These are phyloP conservation scores for Phenganax marumi DNA, from an alignment of 92 coral and sea anemone species.

Conservation along the genomic window DNA sequence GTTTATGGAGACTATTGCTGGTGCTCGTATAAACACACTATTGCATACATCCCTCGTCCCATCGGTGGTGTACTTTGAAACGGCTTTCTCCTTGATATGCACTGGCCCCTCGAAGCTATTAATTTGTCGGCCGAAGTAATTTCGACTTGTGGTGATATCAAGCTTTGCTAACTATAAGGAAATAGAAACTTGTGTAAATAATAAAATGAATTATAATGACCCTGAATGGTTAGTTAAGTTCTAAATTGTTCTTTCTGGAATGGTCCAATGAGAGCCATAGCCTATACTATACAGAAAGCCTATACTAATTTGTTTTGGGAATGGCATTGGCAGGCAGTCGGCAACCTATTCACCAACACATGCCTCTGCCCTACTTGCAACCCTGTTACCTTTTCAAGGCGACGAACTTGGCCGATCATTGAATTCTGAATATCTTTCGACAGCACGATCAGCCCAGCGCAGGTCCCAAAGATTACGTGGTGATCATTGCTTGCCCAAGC, in stretches of 20 bases:
- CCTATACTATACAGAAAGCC: background rate
- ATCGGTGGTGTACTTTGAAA: conserved; percentile 32
- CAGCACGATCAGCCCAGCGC: conserved; percentile 87
- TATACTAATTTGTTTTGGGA: too few relatives aligned
- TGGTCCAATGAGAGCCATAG: too few relatives aligned
- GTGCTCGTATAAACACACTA: conserved; percentile 95
- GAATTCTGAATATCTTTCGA: conserved; percentile 76
- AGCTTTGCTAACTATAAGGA: conserved; percentile 75
- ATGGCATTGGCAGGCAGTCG: too few relatives aligned
- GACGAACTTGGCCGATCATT: conserved; percentile 36
- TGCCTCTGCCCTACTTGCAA: too few relatives aligned
- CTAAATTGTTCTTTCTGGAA: too few relatives aligned
- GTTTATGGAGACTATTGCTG: conserved; percentile 81
- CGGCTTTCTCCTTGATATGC: conserved; percentile 54
- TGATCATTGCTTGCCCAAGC: conserved; percentile 52
- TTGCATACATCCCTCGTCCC: conserved; percentile 46
- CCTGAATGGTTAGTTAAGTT: background rate
- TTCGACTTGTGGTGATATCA: conserved; percentile 88
- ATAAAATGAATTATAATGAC: background rate
- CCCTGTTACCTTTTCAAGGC: background rate
- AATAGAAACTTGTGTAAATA: background rate
- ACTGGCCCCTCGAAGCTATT: conserved; percentile 85
- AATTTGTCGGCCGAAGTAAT: conserved; percentile 94
- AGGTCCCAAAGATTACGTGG: conserved; percentile 83
- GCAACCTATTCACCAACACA: background rate